These are phyloP conservation scores for Ceryle rudis DNA, from an alignment of 2,797 vertebrate species.

Conservation along the genomic window DNA sequence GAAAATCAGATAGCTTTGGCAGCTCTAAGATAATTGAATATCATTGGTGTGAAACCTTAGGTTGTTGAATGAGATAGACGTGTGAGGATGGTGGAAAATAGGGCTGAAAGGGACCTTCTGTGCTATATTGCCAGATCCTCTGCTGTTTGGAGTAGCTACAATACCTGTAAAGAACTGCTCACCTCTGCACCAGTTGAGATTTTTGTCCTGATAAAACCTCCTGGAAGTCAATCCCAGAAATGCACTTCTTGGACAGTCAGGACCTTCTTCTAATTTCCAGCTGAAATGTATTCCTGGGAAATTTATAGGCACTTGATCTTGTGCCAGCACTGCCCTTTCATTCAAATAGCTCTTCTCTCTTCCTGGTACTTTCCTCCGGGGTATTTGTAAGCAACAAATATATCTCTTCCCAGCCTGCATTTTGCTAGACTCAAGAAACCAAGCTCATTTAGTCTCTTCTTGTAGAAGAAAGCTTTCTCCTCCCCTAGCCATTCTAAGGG, in stretches of 20 bases:
- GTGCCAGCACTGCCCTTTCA: slow-evolving; percentile 48
- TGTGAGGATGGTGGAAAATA: neutral
- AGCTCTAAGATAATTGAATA: neutral
- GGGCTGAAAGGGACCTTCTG: neutral
- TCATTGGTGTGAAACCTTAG: neutral
- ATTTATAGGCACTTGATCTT: slow-evolving; percentile 26
- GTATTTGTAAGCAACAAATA: slow-evolving; percentile 53
- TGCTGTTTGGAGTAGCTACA: neutral
- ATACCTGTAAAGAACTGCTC: neutral
- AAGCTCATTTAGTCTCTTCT: slow-evolving; percentile 34
- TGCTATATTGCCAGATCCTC: neutral
- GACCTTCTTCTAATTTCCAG: slow-evolving; percentile 16
- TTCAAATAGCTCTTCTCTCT: slow-evolving; percentile 48
- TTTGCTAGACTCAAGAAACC: slow-evolving; percentile 31
- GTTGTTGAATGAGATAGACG: neutral
- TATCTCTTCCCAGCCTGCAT: slow-evolving; percentile 18
- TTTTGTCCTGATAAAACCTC: neutral
- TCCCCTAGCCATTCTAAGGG: neutral
- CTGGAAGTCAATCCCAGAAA: slow-evolving; percentile 7
- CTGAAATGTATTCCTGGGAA: slow-evolving; percentile 46
- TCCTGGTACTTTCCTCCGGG: slow-evolving; percentile 20
- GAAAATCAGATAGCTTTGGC: neutral
- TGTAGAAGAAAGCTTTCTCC: slow-evolving; percentile 4
- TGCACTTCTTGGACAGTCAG: neutral
- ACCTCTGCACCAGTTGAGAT: neutral